These are phyloP conservation scores for Macrochelys suwanniensis DNA, from an alignment of 2,797 vertebrate genomes.

Conservation along the genomic window DNA sequence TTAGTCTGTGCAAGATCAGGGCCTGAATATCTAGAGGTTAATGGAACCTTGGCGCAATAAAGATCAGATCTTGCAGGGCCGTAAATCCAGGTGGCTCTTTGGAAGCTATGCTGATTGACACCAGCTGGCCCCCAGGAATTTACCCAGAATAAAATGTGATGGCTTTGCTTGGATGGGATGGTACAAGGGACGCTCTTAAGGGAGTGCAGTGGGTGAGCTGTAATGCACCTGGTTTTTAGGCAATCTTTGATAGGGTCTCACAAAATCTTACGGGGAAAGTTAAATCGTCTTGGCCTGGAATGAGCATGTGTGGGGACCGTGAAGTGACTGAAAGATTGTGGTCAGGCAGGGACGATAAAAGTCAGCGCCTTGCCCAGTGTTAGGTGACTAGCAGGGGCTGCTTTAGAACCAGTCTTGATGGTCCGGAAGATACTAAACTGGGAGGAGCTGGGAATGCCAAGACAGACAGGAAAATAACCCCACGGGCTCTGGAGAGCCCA, in stretches of 20 bases:
- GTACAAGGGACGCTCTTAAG: background rate
- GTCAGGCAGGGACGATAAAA: constrained; percentile 62
- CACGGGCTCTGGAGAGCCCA: constrained; percentile 72
- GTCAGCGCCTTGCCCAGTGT: background rate
- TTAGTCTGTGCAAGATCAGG: background rate
- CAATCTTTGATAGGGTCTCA: background rate
- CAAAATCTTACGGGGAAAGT: background rate
- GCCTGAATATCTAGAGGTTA: background rate
- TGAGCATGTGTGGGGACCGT: background rate
- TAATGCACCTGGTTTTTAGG: background rate
- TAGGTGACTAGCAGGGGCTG: constrained; percentile 61
- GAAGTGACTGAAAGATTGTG: constrained; percentile 4
- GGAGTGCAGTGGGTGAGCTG: background rate
- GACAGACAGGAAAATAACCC: background rate
- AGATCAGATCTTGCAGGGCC: background rate
- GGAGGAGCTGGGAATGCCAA: constrained; percentile 68
- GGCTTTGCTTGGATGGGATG: background rate
- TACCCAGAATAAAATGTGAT: background rate
- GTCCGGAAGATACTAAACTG: constrained; percentile 74
- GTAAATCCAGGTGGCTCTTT: background rate
- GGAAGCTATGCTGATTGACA: background rate
- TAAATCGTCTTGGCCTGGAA: background rate
- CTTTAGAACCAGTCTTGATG: constrained; percentile 69
- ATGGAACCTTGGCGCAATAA: background rate
- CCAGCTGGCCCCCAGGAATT: constrained; percentile 31